A percentile compares a stretch with the other conserved stretches of the same genome.
Evolutionary conservation across 2,888 invertebrate species (phyloP).

Genomic region (Eristalinus sepulchralis): DNA sequence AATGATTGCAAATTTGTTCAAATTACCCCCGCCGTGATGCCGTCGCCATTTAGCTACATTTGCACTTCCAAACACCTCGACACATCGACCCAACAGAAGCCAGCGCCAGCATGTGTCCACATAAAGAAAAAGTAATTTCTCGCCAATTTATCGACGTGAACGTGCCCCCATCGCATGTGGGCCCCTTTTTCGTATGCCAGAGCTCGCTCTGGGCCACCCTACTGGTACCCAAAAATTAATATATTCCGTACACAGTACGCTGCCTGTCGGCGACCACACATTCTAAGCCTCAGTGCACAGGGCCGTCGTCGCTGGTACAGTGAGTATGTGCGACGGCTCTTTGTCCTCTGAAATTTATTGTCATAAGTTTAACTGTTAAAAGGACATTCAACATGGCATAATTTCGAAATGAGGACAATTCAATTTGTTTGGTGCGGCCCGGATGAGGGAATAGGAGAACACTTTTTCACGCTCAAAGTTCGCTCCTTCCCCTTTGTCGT

Average conservation of each 20-base stretch:
- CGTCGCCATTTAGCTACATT: background rate
- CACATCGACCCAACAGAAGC: background rate
- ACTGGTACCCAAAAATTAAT: conserved; percentile 38
- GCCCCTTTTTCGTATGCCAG: background rate
- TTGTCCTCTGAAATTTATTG: conserved; percentile 49
- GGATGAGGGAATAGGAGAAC: background rate
- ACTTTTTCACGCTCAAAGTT: conserved; percentile 40
- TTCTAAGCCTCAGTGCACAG: background rate
- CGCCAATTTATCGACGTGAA: conserved; percentile 50
- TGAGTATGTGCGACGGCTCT: conserved; percentile 38
- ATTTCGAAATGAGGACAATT: conserved; percentile 69
- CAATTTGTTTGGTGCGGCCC: conserved; percentile 51
- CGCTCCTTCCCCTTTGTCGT: background rate
- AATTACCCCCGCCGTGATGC: conserved; percentile 21
- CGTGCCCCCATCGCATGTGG: background rate
- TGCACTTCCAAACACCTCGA: conserved; percentile 13
- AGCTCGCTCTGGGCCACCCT: background rate
- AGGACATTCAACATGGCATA: conserved; percentile 67
- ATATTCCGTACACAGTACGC: conserved; percentile 35
- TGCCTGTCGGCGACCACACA: conserved; percentile 1
- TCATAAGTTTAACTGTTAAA: conserved; percentile 68
- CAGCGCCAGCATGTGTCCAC: background rate
- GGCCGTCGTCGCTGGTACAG: conserved; percentile 2
- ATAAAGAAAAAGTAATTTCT: conserved; percentile 51
- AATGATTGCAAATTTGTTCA: conserved; percentile 62